Conservation (phyloP, 2,797 vertebrate species). For the Bradypodion ventrale region DNA sequence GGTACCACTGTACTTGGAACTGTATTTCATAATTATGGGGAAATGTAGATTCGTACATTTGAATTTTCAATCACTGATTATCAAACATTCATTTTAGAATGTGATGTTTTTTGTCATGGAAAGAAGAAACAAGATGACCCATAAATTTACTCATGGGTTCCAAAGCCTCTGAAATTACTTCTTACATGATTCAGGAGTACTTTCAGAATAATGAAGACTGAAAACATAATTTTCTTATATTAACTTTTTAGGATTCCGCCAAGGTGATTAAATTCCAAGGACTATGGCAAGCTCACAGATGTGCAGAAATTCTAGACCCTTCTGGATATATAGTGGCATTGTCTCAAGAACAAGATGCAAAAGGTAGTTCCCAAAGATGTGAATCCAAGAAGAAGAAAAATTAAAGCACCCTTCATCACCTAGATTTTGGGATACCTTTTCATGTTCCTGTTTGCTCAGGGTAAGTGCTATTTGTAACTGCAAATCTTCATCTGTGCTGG, state of each 20-base stretch:
- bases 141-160: background rate
- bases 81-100: background rate
- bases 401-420: constrained; percentile 39
- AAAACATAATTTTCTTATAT: background rate
- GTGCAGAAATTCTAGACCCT: constrained; percentile 24
- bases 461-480: constrained; percentile 92
- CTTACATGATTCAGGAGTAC: background rate
- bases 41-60: background rate
- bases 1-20: background rate
- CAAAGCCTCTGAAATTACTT: background rate
- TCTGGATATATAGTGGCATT: background rate
- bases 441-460: constrained; percentile 93
- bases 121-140: background rate
- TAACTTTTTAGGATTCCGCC: background rate
- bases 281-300: background rate
- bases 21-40: background rate
- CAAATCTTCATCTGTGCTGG: constrained; percentile 89
- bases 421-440: constrained; percentile 88
- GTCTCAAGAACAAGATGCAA: constrained; percentile 34
- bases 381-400: constrained; percentile 43
- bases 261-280: background rate
- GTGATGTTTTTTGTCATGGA: background rate
- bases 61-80: background rate
- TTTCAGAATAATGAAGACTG: background rate
- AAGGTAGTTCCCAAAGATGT: constrained; percentile 42